Conservation (phyloP, 2,797 vertebrate genomes). For the Saxicola maurus region DNA sequence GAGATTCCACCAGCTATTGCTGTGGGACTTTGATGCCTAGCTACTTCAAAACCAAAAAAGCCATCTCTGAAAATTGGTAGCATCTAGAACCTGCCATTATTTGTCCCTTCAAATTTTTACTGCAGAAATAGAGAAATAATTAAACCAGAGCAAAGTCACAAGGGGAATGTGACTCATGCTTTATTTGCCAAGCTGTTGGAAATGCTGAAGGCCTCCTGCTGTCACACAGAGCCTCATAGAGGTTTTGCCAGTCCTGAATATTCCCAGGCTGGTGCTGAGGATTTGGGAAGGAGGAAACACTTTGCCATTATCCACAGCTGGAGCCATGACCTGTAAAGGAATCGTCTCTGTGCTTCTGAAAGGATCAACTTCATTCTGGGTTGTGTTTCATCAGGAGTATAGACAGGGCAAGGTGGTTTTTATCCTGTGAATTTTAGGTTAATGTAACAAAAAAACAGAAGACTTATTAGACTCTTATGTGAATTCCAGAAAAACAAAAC, state of each 20-base stretch:
- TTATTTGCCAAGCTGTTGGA: background rate
- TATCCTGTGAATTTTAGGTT: background rate
- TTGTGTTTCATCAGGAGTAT: background rate
- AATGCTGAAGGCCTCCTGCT: background rate
- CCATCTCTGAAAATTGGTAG: background rate
- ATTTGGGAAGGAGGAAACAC: background rate
- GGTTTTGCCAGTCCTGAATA: background rate
- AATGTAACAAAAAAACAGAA: background rate
- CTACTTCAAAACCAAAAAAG: background rate
- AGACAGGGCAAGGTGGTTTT: background rate
- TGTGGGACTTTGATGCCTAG: background rate
- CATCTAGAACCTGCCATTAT: background rate
- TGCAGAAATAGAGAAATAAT: background rate
- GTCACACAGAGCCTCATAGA: background rate
- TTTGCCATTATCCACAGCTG: background rate
- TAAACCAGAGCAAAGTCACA: background rate
- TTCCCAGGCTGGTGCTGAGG: background rate
- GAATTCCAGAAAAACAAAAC: background rate
- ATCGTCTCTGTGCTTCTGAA: background rate
- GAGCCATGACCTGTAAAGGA: background rate
- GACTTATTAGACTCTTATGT: background rate
- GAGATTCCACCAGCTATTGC: rapidly evolving
- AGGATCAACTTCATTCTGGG: background rate
- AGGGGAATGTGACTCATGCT: background rate
- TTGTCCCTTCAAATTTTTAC: background rate